Evolutionary conservation across 2,797 vertebrate genomes (phyloP).

Genomic region (Moxostoma hubbsi): DNA sequence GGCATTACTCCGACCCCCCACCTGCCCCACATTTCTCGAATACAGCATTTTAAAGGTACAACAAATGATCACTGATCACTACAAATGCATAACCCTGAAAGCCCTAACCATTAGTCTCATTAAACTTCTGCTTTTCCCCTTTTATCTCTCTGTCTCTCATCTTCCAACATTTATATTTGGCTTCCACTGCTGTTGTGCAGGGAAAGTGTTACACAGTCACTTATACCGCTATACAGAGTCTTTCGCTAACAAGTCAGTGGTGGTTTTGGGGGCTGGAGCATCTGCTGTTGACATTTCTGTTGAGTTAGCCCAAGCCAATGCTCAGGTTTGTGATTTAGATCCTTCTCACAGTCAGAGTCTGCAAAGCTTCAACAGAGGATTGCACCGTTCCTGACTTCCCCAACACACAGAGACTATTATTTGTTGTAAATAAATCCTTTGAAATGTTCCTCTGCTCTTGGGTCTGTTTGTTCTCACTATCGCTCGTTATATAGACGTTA

Average conservation of each 20-base stretch:
- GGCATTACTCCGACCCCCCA: slow-evolving; percentile 81
- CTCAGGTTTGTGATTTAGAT: slow-evolving; percentile 59
- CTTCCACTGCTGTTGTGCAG: slow-evolving; percentile 53
- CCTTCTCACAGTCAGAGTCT: not conserved
- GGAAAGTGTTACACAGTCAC: slow-evolving; percentile 79
- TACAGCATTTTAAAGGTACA: slow-evolving; percentile 80
- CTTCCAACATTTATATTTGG: slow-evolving; percentile 6
- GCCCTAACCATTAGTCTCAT: slow-evolving; percentile 42
- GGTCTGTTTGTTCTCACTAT: too few species aligned
- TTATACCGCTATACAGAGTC: slow-evolving; percentile 73
- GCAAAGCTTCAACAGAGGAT: too few species aligned
- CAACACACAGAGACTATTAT: too few species aligned
- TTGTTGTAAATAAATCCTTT: too few species aligned
- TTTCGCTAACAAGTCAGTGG: slow-evolving; percentile 71
- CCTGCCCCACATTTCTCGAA: slow-evolving; percentile 75
- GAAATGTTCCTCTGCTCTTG: too few species aligned
- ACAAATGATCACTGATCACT: slow-evolving; percentile 38
- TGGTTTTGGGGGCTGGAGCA: slow-evolving; percentile 78
- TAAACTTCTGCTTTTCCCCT: slow-evolving; percentile 42
- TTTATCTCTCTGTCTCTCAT: slow-evolving; percentile 40
- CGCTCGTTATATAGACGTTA: too few species aligned
- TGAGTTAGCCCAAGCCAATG: slow-evolving; percentile 70
- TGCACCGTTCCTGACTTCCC: too few species aligned
- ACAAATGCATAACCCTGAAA: slow-evolving; percentile 55
- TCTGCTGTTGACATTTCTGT: slow-evolving; percentile 82